Base-by-base conservation (phyloP, 2,797 vertebrate genomes). In the Phylloscopus collybita region DNA sequence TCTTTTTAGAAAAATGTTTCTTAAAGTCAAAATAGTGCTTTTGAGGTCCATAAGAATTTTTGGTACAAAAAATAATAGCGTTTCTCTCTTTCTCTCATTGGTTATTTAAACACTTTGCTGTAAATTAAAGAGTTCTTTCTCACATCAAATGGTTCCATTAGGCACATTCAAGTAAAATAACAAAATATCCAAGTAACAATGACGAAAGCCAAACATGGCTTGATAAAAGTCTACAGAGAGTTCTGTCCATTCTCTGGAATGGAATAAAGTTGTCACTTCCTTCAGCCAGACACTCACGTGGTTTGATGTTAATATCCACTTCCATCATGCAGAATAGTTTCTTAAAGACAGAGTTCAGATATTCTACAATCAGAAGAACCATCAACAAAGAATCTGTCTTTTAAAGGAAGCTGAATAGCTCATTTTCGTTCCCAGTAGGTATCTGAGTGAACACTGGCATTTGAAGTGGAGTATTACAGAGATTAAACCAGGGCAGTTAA, bases 221-320 rank as follows among this genome's bases (percentile, higher is more conserved):
- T 98, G 98, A 98, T 98, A 98, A 97, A 98, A 98, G 98, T 98
- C 97, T 98, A 97, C 95, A 95, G 93, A 98, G 95, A 98, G 98
- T 98, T 98, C 95, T 92, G 97, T 98, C 99, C 99, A 99, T 99
- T 99, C 99, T 99, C 98, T 99, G 97, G 99, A 99, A 99, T 99
- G 99, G 98, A 98, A 98, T 98, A 98, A 98, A 98, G 97, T 97
- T 97, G 96, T 98, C 97, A 97, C 98, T 97, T 98, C 98, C 98
- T 98, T 97, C 98, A 92, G 98, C 97, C 97, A 97, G 93, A 97
- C 97, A 97, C 97, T 98, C 98, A 96, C 40, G 87, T 95, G 97
- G 96, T 98, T 97, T 96, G 97, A 95, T 97, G 97, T 97, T 76
- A 87, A 95, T 80, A 96, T 97, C 95, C 94, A 95, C 97, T 97